Evolutionary conservation across 1,140 invertebrate genomes (phyloP).

Genomic region (Cydia pomonella): DNA sequence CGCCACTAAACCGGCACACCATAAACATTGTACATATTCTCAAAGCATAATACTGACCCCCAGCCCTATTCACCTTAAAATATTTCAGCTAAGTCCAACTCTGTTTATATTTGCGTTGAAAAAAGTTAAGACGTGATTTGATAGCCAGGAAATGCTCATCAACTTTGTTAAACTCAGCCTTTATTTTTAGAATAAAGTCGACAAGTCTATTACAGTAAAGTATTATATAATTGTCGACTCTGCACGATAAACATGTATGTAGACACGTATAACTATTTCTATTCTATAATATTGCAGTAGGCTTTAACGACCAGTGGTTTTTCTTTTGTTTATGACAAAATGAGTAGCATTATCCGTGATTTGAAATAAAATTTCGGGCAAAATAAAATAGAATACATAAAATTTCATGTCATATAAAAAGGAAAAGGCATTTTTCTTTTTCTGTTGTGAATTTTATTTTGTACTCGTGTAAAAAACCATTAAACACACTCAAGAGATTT

Average conservation of each 20-base stretch:
- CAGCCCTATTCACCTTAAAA: not conserved
- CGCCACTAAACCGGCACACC: not conserved
- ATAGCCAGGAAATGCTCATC: too few relatives aligned
- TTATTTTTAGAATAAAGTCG: constrained; percentile 8
- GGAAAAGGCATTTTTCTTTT: too few relatives aligned
- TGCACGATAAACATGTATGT: not conserved
- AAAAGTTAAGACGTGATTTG: not conserved
- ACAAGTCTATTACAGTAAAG: not conserved
- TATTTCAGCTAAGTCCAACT: not conserved
- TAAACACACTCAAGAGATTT: not conserved
- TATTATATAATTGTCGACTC: not conserved
- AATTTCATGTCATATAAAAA: not conserved
- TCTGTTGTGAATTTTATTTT: not conserved
- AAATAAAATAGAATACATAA: not conserved
- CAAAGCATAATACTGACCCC: not conserved
- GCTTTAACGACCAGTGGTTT: not conserved
- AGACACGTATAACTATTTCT: not conserved
- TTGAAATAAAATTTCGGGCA: too few relatives aligned
- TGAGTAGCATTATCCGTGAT: too few relatives aligned
- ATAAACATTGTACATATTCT: constrained; percentile 11
- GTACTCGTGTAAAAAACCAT: not conserved
- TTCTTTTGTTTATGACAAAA: too few relatives aligned
- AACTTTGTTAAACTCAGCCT: not conserved
- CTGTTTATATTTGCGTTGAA: too few relatives aligned
- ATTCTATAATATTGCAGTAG: too few relatives aligned